Conservation (phyloP, 1,140 invertebrate species). For the Diachasma alloeum region DNA sequence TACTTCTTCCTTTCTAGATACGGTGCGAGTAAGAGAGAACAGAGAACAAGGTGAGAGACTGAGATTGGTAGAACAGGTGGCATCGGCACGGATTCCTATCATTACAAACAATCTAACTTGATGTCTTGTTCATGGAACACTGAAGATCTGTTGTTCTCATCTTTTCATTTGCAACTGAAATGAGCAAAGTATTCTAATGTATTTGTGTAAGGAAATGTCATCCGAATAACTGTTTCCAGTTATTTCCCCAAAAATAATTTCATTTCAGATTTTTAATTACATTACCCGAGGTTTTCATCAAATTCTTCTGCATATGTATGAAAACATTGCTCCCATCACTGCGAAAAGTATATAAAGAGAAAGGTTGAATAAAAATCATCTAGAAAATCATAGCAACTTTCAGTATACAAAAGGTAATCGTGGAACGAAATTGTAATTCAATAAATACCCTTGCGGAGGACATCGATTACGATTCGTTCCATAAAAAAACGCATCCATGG, state of each 20-base stretch:
- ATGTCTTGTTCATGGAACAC: conserved; percentile 5
- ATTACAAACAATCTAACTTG: conserved; percentile 1
- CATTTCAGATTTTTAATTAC: not conserved
- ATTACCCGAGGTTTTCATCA: not conserved
- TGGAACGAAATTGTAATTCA: too few relatives aligned
- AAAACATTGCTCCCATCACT: too few relatives aligned
- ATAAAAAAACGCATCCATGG: too few relatives aligned
- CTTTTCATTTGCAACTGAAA: conserved; percentile 6
- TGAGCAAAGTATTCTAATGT: not conserved
- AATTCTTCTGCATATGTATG: not conserved
- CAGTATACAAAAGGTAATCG: too few relatives aligned
- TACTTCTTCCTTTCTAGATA: not conserved
- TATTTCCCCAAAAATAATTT: not conserved
- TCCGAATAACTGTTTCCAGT: not conserved
- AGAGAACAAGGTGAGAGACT: not conserved
- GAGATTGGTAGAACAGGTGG: not conserved
- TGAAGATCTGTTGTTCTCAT: not conserved
- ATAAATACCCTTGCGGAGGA: too few relatives aligned
- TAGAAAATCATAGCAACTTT: too few relatives aligned
- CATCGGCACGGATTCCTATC: not conserved
- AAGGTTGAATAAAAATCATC: not conserved
- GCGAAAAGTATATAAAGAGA: too few relatives aligned
- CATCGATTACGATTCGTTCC: too few relatives aligned
- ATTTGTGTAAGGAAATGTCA: not conserved
- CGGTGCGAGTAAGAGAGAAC: not conserved